phyloP scores from a whole-genome alignment of 2,888 invertebrate species.

The Phalera bucephala region DNA sequence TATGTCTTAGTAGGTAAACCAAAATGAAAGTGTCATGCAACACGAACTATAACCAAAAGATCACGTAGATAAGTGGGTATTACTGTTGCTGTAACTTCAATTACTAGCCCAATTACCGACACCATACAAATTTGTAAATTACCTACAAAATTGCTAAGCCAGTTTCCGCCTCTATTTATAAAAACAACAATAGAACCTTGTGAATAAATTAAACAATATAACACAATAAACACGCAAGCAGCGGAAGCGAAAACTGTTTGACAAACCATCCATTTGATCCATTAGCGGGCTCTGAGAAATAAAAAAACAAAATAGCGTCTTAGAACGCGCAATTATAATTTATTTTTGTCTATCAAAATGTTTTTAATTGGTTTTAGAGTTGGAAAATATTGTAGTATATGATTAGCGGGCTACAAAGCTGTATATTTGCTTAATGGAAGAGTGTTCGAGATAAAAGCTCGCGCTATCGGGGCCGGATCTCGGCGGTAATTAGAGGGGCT shows the following conservation, averaged over 20 bases:
- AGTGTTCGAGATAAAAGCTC: conserved; percentile 77
- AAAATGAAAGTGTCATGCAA: too few species aligned
- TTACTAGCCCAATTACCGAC: too few species aligned
- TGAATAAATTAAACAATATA: conserved; percentile 56
- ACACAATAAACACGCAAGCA: conserved; percentile 45
- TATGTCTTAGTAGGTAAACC: too few species aligned
- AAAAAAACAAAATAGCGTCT: conserved; percentile 53
- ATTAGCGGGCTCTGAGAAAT: conserved; percentile 47
- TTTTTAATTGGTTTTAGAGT: conserved; percentile 77
- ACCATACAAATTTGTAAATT: conserved; percentile 30
- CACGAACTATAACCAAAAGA: too few species aligned
- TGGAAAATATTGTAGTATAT: conserved; percentile 73
- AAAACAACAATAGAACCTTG: conserved; percentile 44
- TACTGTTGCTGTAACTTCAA: too few species aligned
- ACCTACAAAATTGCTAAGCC: conserved; percentile 33
- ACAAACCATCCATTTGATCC: conserved; percentile 57
- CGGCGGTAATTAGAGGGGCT: conserved; percentile 70
- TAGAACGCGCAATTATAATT: conserved; percentile 57
- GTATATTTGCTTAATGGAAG: conserved; percentile 82
- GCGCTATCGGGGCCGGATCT: conserved; percentile 73
- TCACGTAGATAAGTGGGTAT: too few species aligned
- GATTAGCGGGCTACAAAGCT: conserved; percentile 72
- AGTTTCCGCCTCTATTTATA: conserved; percentile 44
- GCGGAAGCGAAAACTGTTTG: conserved; percentile 65
- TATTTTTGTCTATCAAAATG: conserved; percentile 80